A percentile compares a stretch with the other conserved stretches of the same genome.
Conservation (phyloP, 2,888 invertebrate species). For the Chromoteleia sp. region DNA sequence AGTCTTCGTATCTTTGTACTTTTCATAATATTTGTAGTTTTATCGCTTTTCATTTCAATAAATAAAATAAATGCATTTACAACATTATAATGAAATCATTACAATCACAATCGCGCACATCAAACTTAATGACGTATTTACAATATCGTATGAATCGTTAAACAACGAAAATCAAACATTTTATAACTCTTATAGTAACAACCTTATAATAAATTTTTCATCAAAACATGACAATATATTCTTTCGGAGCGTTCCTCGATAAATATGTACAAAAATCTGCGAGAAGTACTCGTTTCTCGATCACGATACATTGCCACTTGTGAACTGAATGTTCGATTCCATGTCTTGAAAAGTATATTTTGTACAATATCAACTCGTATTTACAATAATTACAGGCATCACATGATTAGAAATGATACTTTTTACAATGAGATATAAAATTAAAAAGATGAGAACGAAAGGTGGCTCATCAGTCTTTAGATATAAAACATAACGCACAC, state of each 20-base stretch:
- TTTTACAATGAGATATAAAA: constrained; percentile 48
- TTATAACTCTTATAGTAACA: constrained; percentile 39
- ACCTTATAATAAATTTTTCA: constrained; percentile 29
- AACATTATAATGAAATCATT: constrained; percentile 37
- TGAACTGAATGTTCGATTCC: neutral
- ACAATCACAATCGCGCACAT: constrained; percentile 51
- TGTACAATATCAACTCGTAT: constrained; percentile 16
- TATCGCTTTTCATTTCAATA: constrained; percentile 32
- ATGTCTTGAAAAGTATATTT: neutral
- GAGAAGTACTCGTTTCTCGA: constrained; percentile 11
- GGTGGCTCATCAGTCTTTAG: constrained; percentile 50
- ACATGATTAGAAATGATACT: constrained; percentile 40
- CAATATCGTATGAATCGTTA: constrained; percentile 1
- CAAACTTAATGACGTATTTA: constrained; percentile 49
- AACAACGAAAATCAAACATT: neutral
- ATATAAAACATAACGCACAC: constrained; percentile 31
- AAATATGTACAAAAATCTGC: constrained; percentile 40
- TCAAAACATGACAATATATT: constrained; percentile 31
- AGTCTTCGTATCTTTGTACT: constrained; percentile 64
- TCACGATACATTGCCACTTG: constrained; percentile 44
- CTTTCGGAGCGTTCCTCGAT: neutral
- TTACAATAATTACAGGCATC: constrained; percentile 43
- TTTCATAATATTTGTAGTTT: constrained; percentile 7
- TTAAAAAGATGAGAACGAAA: constrained; percentile 22
- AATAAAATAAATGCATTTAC: constrained; percentile 58